Conservation (phyloP, 2,113 vertebrate species). For the Paedocypris sp. region DNA sequence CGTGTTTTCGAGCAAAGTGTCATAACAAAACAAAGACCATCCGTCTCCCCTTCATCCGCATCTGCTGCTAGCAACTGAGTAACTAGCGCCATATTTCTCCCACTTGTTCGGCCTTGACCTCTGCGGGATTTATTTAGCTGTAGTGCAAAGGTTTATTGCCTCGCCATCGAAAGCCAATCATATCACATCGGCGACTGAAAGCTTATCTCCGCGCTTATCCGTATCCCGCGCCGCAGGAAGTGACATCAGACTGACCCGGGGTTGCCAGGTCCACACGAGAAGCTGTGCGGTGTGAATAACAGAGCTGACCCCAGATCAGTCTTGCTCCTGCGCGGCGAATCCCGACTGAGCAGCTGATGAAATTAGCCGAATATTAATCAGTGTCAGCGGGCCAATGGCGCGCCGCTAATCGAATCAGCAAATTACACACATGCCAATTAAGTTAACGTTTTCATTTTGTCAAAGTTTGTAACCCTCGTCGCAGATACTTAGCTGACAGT, state of each 20-base stretch:
- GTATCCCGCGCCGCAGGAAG: no score
- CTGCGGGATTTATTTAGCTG: no score
- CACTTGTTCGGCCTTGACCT: not conserved
- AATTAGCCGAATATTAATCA: slow-evolving; percentile 23
- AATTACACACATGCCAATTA: slow-evolving; percentile 24
- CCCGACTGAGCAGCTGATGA: slow-evolving; percentile 6
- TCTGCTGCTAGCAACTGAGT: not conserved
- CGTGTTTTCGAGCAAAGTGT: not conserved
- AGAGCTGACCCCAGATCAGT: slow-evolving; percentile 11
- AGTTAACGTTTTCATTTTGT: slow-evolving; percentile 10
- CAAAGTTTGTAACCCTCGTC: not conserved
- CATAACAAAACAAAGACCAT: not conserved
- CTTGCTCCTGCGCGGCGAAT: not conserved
- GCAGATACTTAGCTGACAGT: not conserved
- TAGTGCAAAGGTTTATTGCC: slow-evolving; percentile 11
- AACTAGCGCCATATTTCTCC: not conserved
- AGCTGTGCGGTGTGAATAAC: no score
- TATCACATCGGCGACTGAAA: no score
- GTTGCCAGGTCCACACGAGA: no score
- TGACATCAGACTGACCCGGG: no score
- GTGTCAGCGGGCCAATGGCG: slow-evolving; percentile 16
- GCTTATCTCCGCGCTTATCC: no score
- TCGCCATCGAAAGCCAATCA: not conserved
- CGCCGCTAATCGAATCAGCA: slow-evolving; percentile 18
- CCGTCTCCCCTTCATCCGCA: not conserved